These are phyloP conservation scores for Empidonax alnorum DNA, from an alignment of 2,113 vertebrate genomes.

Conservation along the genomic window DNA sequence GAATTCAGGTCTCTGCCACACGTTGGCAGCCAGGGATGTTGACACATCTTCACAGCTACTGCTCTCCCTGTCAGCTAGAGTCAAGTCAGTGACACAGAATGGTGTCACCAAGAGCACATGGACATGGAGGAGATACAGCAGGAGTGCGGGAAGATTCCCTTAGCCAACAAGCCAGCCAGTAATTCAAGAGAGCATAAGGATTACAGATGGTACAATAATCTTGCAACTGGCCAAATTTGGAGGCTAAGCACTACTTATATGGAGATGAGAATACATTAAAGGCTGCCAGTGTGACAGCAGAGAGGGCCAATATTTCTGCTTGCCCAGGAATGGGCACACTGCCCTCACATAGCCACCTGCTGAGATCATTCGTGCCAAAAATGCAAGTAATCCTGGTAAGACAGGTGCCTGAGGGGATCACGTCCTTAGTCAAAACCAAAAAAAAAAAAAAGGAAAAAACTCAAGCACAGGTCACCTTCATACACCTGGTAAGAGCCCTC, in stretches of 20 bases:
- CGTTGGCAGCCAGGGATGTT: background rate
- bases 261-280: conserved; percentile 27
- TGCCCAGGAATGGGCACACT: background rate
- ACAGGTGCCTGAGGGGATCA: background rate
- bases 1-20: background rate
- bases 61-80: background rate
- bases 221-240: conserved; percentile 27
- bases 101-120: background rate
- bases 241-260: conserved; percentile 20
- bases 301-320: background rate
- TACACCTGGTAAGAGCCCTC: background rate
- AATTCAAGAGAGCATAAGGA: background rate
- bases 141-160: background rate
- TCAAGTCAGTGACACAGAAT: background rate
- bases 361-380: conserved; percentile 23
- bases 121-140: background rate
- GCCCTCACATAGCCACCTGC: conserved; percentile 19
- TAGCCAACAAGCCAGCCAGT: background rate
- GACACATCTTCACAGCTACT: background rate
- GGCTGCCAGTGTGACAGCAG: conserved; percentile 23
- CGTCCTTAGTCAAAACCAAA: background rate
- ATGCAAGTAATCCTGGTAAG: conserved; percentile 19
- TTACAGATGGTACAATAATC: conserved; percentile 45
- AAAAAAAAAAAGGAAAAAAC: background rate
- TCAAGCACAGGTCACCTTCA: background rate